phyloP scores from a whole-genome alignment of 2,888 invertebrate genomes.

The Cosmia trapezina region DNA sequence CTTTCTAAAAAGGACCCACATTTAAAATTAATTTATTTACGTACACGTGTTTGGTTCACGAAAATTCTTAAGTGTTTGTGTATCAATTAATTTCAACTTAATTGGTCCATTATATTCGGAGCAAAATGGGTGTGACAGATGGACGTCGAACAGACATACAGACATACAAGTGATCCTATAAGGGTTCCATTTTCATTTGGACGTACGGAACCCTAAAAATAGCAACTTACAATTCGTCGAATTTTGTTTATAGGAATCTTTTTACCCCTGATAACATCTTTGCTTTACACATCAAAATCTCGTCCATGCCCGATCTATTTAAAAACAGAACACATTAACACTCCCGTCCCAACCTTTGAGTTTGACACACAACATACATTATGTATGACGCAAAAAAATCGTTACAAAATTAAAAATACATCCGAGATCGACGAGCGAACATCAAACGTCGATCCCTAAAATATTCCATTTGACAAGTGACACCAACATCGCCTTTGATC shows the following conservation, averaged over 20 bases:
- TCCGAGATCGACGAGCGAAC: slow-evolving; percentile 68
- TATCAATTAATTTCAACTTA: too few species aligned
- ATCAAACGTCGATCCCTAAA: slow-evolving; percentile 80
- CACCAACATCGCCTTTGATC: slow-evolving; percentile 84
- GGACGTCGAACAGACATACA: too few species aligned
- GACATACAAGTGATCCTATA: too few species aligned
- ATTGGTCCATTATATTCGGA: too few species aligned
- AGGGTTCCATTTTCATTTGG: too few species aligned
- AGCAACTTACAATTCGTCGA: not conserved
- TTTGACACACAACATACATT: slow-evolving; percentile 55
- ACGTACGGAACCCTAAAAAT: not conserved
- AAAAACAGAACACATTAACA: slow-evolving; percentile 58
- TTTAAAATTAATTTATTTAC: too few species aligned
- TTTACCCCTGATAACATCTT: slow-evolving; percentile 36
- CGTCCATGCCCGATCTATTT: slow-evolving; percentile 15
- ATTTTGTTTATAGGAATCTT: not conserved
- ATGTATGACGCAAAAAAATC: slow-evolving; percentile 68
- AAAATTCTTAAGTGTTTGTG: too few species aligned
- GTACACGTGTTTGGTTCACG: too few species aligned
- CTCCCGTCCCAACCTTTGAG: slow-evolving; percentile 39
- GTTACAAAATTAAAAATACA: slow-evolving; percentile 74
- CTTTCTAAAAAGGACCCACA: too few species aligned
- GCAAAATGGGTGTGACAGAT: too few species aligned
- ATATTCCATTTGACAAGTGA: slow-evolving; percentile 88
- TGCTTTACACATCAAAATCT: slow-evolving; percentile 7